Percentiles rank a stretch among this genome's conserved stretches.
phyloP scores from a whole-genome alignment of 2,797 vertebrate species.

The Poecilia gillii region DNA sequence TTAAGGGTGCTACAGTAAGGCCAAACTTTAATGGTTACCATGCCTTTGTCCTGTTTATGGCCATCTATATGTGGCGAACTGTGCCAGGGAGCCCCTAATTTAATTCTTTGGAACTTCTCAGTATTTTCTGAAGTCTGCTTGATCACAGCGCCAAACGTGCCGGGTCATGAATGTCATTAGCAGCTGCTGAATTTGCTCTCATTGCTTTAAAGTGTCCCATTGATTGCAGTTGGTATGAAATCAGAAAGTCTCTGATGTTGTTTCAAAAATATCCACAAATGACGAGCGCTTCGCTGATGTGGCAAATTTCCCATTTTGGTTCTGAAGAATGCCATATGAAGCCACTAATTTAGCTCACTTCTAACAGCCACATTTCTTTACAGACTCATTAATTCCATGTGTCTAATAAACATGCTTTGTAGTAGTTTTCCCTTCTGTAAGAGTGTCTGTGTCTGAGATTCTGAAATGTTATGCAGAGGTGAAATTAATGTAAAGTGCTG shows the following conservation, averaged over 20 bases:
- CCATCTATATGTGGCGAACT: constrained; percentile 48
- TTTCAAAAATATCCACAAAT: constrained; percentile 76
- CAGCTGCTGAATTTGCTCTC: constrained; percentile 50
- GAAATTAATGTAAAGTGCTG: background rate
- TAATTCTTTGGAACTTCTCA: constrained; percentile 42
- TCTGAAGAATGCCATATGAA: constrained; percentile 82
- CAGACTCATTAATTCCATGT: constrained; percentile 89
- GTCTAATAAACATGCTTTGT: constrained; percentile 71
- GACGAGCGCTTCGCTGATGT: constrained; percentile 80
- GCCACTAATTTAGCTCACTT: constrained; percentile 87
- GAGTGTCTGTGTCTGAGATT: constrained; percentile 33
- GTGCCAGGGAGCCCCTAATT: constrained; percentile 58
- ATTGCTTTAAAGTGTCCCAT: constrained; percentile 39
- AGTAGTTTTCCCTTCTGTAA: constrained; percentile 17
- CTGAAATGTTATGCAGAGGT: constrained; percentile 16
- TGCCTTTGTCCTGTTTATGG: constrained; percentile 60
- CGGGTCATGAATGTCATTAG: constrained; percentile 57
- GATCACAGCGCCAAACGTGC: constrained; percentile 48
- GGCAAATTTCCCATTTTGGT: constrained; percentile 78
- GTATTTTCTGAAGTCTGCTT: constrained; percentile 35
- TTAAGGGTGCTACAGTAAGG: constrained; percentile 41
- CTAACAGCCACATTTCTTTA: constrained; percentile 85
- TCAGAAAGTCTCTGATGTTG: constrained; percentile 73
- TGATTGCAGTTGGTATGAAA: constrained; percentile 63
- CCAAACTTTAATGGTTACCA: constrained; percentile 64